Base-by-base conservation (phyloP, 2,113 vertebrate genomes). In the Hippocampus barbouri region DNA sequence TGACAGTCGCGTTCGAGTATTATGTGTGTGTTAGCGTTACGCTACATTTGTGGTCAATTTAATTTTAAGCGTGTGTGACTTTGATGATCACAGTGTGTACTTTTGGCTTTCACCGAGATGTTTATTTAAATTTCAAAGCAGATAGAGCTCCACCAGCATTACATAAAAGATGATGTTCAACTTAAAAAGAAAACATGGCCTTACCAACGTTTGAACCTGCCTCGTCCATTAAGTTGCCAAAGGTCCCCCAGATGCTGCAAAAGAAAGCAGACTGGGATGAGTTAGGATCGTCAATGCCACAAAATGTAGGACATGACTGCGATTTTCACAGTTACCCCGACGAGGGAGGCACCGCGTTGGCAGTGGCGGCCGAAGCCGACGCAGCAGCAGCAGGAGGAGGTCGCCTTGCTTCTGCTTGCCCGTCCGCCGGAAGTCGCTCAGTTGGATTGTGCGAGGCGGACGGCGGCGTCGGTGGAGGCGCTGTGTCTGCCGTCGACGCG, bases 161-260 rank as follows among this genome's bases (percentile, higher is more conserved):
- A 25, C 5, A 5, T 12, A 15, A 27, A 3, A 11, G 56, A 27
- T 6, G 15, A 2, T 34, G 8, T 60, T 60, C 15, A 60, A 60
- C 25, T 60, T 25, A 14, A 27, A 12, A 59, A 12, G 4, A 59
- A 27, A 23, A 66, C 2, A 34, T 23, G 66, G 56, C 27, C 77
- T 93, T 92, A 98, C 96, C 96, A 85, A 98, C 93, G 82, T 93
- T 95, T 89, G 95, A 97, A 87, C 96, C 95, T 59, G 97, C 97
- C 90, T 98, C 97, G 78, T 94, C 94, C 88, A 98, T 95, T 83
- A 98, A 93, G 83, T 95, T 95, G 85, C 93, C 93, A 80, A 91
- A 89, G 79, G 90, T 92, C 87, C 90, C 93, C 70, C 91, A 89
- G 81, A 93, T 90, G 87, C 95, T 97, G 88, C 47, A 91, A 88